Conservation (phyloP, 2,888 invertebrate species). For the Meganola albula region DNA sequence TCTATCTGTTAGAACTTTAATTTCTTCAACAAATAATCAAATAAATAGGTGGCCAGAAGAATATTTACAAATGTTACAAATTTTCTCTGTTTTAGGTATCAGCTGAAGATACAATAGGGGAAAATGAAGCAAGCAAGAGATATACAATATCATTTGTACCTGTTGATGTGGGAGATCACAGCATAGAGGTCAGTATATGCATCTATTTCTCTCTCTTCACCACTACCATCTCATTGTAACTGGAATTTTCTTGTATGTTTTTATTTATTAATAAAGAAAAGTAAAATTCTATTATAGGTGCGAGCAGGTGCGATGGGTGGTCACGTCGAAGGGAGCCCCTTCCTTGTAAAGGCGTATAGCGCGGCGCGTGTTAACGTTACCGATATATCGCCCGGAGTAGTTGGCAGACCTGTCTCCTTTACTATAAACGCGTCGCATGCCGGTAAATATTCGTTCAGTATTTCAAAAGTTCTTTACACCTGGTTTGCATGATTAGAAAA, state of each 20-base stretch:
- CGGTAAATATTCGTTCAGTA: slow-evolving; percentile 51
- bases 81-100: slow-evolving; percentile 52
- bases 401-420: slow-evolving; percentile 95
- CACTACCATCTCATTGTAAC: too few species aligned
- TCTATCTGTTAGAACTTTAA: too few species aligned
- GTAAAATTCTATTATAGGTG: slow-evolving; percentile 37
- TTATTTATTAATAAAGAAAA: too few species aligned
- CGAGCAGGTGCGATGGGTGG: slow-evolving; percentile 80
- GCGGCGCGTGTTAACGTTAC: slow-evolving; percentile 96
- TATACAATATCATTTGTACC: slow-evolving; percentile 86
- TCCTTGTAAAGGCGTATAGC: slow-evolving; percentile 96
- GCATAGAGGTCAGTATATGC: slow-evolving; percentile 88
- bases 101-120: slow-evolving; percentile 67
- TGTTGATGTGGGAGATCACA: slow-evolving; percentile 94
- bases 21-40: too few species aligned
- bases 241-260: too few species aligned
- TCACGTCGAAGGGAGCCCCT: slow-evolving; percentile 96
- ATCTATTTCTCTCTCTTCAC: too few species aligned
- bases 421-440: slow-evolving; percentile 91
- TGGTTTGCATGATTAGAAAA: too few species aligned
- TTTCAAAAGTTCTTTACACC: too few species aligned
- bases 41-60: too few species aligned
- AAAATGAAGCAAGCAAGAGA: slow-evolving; percentile 71
- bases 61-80: too few species aligned
- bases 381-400: slow-evolving; percentile 92